phyloP scores from a whole-genome alignment of 2,113 vertebrate species.

The Epinephelus fuscoguttatus region DNA sequence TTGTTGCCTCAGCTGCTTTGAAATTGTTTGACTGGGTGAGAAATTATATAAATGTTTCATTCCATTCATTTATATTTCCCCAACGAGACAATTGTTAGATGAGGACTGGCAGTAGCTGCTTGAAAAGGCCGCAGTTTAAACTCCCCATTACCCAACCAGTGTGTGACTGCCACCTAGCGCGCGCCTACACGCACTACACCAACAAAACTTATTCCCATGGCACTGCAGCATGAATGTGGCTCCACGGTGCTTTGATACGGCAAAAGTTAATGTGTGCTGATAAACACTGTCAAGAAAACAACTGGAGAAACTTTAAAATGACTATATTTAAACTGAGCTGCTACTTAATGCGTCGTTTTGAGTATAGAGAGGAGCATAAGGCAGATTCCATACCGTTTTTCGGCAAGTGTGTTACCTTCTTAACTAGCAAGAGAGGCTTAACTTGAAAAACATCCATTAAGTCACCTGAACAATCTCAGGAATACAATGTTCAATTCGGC shows the following conservation, averaged over 20 bases:
- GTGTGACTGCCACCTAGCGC: conserved; percentile 60
- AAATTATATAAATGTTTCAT: too few species aligned
- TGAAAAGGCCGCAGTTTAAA: not conserved
- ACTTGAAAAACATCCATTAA: not conserved
- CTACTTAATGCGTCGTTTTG: not conserved
- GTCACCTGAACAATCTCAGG: rapidly evolving
- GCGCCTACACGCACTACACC: not conserved
- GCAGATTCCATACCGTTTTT: not conserved
- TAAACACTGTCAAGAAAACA: not conserved
- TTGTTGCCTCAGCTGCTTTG: not conserved
- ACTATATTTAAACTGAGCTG: not conserved
- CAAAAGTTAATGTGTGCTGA: too few species aligned
- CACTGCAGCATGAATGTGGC: not conserved
- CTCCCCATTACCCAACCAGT: not conserved
- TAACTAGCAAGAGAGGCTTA: rapidly evolving
- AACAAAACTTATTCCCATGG: not conserved
- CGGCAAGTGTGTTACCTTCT: not conserved
- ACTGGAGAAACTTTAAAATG: not conserved
- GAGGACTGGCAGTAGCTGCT: too few species aligned
- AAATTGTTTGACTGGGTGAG: too few species aligned
- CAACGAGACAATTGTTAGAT: not conserved
- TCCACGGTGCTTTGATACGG: not conserved
- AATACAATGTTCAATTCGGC: not conserved
- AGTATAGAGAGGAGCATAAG: rapidly evolving
- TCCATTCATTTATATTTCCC: too few species aligned